Evolutionary conservation across 1,140 invertebrate genomes (phyloP), one percentile per base, ranked within the genome.

Genomic region (Lineus longissimus): DNA sequence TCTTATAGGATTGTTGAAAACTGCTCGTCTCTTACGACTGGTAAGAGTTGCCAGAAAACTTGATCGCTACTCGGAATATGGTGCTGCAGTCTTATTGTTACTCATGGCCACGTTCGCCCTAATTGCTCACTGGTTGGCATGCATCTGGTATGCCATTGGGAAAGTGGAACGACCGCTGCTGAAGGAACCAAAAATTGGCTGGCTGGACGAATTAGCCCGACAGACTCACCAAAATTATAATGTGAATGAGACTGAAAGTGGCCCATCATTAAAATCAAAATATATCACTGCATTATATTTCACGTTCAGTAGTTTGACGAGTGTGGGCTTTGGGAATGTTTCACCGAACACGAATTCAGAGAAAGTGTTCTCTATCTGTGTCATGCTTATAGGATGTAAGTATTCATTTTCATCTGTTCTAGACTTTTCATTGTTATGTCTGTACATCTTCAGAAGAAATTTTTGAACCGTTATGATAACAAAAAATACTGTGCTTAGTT

Each of bases 61-160:
- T 74, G 96, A 98, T 85, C 86, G 95, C 74, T 98, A 99, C 83
- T 98, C 94, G 25, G 96, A 99, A 84, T 99, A 99, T 86, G 97
- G 97, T 67, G 96, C 96, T 55, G 96, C 96, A 56, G 95, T 99
- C 61, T 86, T 98, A 58, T 86, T 98, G 63, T 87, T 98, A 47
- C 87, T 98, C 55, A 98, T 98, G 94, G 94, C 95, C 64, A 94
- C 94, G 47, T 99, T 99, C 85, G 94, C 95, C 40, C 88, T 99
- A 65, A 97, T 98, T 77, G 97, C 96, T 71, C 97, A 99, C 85
- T 99, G 97, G 97, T 86, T 99, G 74, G 96, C 96, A 23, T 99
- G 97, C 82, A 94, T 98, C 74, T 98, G 95, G 95, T 99, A 98
- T 80, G 95, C 96, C 4, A 98, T 99, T 68, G 96, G 94, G 17